These are phyloP conservation scores for Mixornis gularis DNA, from an alignment of 2,113 vertebrate genomes.

Conservation along the genomic window DNA sequence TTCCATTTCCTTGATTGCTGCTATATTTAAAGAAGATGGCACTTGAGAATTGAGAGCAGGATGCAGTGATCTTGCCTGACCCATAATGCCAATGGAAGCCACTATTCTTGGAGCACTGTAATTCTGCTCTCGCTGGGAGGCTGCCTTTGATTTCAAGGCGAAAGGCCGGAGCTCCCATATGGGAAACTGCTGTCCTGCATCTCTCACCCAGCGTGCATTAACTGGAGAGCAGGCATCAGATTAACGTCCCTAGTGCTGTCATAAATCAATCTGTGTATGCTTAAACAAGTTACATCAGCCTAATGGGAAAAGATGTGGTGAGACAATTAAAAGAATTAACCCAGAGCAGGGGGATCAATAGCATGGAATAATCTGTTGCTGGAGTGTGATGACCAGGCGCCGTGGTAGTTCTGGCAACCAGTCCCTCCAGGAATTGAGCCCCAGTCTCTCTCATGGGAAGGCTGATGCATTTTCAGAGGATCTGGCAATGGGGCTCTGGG, in stretches of 20 bases:
- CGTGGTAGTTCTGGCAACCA: not conserved
- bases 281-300: conserved; percentile 49
- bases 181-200: not conserved
- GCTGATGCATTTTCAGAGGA: not conserved
- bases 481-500: not conserved
- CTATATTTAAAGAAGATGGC: conserved; percentile 7
- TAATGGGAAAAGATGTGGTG: conserved; percentile 57
- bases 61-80: not conserved
- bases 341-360: conserved; percentile 17
- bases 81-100: accelerated
- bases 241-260: conserved; percentile 15
- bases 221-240: conserved; percentile 31
- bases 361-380: conserved; percentile 19
- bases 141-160: not conserved
- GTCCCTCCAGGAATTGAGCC: not conserved
- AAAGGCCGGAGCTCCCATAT: not conserved
- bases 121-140: not conserved
- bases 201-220: not conserved
- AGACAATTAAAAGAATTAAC: conserved; percentile 70
- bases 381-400: not conserved
- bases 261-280: conserved; percentile 51
- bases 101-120: not conserved
- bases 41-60: not conserved
- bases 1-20: conserved; percentile 34
- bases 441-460: not conserved